Evolutionary conservation across 1,140 invertebrate genomes (phyloP), one percentile per base, ranked within the genome.

Genomic region (Asbolus verrucosus): DNA sequence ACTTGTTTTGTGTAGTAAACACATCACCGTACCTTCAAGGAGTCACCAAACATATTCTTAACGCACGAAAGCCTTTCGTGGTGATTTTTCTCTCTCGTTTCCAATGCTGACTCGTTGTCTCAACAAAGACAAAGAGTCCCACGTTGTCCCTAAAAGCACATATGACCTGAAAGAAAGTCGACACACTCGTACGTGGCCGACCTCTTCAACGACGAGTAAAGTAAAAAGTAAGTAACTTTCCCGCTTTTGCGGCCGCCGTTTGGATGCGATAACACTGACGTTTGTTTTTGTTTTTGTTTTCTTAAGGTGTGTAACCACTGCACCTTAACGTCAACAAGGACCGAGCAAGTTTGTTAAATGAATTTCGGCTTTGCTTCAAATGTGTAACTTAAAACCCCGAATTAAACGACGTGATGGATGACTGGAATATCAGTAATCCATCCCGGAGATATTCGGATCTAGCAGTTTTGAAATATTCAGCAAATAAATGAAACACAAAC

Each of bases 1-100:
- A 46, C 41, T 46, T 46, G 41, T 46, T 46, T 46, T 2, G 41
- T 15, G 19, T 19, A 46, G 41, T 46, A 46, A 46, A 46, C 41
- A 46, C 41, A 46, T 46, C 41, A 46, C 41, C 15, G 16, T 16
- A 46, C 18, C 15, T 46, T 16, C 16, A 46, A 46, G 41, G 19
- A 46, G 16, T 19, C 16, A 46, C 14, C 16, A n/a, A 19, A 18
- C 14, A 18, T 16, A 46, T 46, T 46, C 41, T 46, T 46, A 46
- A 6, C 2, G 18, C 14, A 41, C 14, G 41, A 27, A 27, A 27
- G 24, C 24, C 6, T 18, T 46, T 46, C 41, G 41, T 19, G 14
- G 41, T 46, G 19, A 46, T 46, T 46, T 46, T 46, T 46, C 41
- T 46, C 16, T 46, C 41, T 46, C 16, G 41, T 14, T 8, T 27